Base-by-base conservation (phyloP, 2,888 invertebrate genomes). In the Microchrysa polita region DNA sequence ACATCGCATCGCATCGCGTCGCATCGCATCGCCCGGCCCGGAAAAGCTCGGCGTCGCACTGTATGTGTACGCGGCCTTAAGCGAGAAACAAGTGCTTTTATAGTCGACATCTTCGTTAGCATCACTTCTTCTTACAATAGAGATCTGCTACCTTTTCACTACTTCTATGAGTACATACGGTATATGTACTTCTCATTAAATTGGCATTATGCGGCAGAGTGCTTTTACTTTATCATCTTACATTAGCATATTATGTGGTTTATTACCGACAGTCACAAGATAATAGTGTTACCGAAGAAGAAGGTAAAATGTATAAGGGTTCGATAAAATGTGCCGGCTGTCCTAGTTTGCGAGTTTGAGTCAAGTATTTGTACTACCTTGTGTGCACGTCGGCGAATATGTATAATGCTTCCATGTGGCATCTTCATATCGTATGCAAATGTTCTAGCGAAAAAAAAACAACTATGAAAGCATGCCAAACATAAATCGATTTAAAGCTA, bases 161-260 rank as follows among this genome's bases (percentile, higher is more conserved):
- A 34, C 27, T 57, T 60, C 42, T 60, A 16, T n/a, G n/a, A n/a
- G n/a, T n/a, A n/a, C n/a, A n/a, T n/a, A n/a, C n/a, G n/a, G n/a
- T n/a, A n/a, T 40, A 16, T 48, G 48, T 57, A 42, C 69, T 69
- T 72, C 72, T 72, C 72, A 72, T 72, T 72, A 72, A 72, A 72
- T 72, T 72, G 72, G 72, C 72, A 72, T 72, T 72, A 72, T 72
- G 72, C 72, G 60, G 60, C 44, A 59, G 52, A 72, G 60, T 60
- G 72, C 59, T 72, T 48, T 59, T 16, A 60, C 60, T 72, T 60
- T 60, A 72, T 72, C 59, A 48, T 44, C 72, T 59, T 60, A 60
- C 60, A 72, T 72, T 72, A 72, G 59, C 72, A 72, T 72, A 72
- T 72, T 59, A 72, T 72, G 60, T 72, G 72, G 72, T 72, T 60